These are phyloP conservation scores for Paguma larvata DNA, from an alignment of 2,797 vertebrate genomes.

Conservation along the genomic window DNA sequence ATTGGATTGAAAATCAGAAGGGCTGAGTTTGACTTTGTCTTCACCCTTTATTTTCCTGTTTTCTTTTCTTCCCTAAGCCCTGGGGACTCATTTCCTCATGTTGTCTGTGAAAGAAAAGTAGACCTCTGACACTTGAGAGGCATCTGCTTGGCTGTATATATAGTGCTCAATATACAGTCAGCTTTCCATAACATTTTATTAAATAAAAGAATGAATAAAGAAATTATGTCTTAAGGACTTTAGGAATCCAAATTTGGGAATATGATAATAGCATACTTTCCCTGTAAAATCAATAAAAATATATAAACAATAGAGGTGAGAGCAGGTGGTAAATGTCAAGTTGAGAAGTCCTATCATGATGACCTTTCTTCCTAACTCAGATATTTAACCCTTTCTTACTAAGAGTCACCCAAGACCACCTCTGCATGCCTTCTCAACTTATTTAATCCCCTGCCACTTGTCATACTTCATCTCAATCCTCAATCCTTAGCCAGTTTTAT, in stretches of 20 bases:
- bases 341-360: not conserved
- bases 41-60: not conserved
- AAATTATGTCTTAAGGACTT: not conserved
- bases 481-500: not conserved
- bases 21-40: not conserved
- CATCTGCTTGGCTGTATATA: not conserved
- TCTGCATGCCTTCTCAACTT: not conserved
- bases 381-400: not conserved
- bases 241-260: not conserved
- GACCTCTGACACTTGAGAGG: not conserved
- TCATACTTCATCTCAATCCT: not conserved
- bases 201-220: not conserved
- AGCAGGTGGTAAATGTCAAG: not conserved
- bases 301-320: not conserved
- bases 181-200: not conserved
- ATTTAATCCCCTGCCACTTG: not conserved
- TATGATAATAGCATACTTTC: not conserved
- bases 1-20: constrained; percentile 31
- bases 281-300: constrained; percentile 6
- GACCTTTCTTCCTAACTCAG: not conserved
- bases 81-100: not conserved
- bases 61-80: not conserved
- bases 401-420: not conserved
- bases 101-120: not conserved
- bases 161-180: not conserved